These are phyloP conservation scores for Bombus pascuorum DNA, from an alignment of 1,140 invertebrate genomes.

Conservation along the genomic window DNA sequence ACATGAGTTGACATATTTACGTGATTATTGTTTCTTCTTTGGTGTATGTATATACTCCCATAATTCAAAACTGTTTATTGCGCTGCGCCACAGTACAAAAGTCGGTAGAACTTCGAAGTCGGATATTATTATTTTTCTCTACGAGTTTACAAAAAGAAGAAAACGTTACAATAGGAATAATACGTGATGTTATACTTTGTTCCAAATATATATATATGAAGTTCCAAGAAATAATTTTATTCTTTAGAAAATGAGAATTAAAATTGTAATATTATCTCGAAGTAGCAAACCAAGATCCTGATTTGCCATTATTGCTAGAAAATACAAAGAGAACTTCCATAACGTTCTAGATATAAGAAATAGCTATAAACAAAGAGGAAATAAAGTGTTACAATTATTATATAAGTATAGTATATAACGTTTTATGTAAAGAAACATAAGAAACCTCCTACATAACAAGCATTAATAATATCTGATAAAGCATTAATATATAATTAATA, in stretches of 20 bases:
- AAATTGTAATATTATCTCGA: background rate
- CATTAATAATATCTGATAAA: too few species aligned
- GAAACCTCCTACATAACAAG: too few species aligned
- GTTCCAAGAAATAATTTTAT: background rate
- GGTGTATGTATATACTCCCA: background rate
- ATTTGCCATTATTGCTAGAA: background rate
- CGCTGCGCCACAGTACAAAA: background rate
- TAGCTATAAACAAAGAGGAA: background rate
- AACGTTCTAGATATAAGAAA: background rate
- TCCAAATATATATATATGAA: background rate
- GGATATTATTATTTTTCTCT: background rate
- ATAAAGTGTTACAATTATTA: background rate
- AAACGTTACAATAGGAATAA: background rate
- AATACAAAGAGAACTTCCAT: background rate
- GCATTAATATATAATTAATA: too few species aligned
- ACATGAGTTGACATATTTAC: background rate
- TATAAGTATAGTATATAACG: too few species aligned
- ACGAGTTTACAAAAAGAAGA: background rate
- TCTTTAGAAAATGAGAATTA: background rate
- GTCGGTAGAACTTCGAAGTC: background rate
- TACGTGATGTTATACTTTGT: background rate
- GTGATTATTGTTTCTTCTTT: background rate
- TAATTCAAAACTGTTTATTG: constrained; percentile 11
- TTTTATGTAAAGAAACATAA: too few species aligned
- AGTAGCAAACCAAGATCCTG: background rate